These are phyloP conservation scores for Phanerotoma sp. DNA, from an alignment of 2,888 invertebrate species.

Conservation along the genomic window DNA sequence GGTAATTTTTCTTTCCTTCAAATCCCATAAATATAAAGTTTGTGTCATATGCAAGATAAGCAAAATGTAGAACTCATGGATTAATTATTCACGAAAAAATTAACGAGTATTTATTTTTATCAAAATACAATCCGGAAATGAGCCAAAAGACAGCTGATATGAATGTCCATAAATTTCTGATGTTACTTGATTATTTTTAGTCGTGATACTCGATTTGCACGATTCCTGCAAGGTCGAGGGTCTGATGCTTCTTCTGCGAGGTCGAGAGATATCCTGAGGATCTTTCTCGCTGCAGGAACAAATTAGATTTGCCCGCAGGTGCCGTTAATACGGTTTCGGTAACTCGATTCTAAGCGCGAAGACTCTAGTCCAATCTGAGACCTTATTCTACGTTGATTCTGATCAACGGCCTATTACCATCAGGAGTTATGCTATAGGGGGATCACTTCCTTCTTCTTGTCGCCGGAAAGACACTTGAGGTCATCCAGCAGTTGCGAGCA, in stretches of 20 bases:
- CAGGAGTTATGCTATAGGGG: slow-evolving; percentile 27
- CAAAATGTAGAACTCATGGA: no score
- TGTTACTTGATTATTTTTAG: slow-evolving; percentile 8
- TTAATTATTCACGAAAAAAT: no score
- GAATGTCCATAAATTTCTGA: slow-evolving; percentile 12
- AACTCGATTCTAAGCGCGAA: slow-evolving; percentile 34
- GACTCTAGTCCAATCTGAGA: slow-evolving; percentile 28
- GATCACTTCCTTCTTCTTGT: background rate
- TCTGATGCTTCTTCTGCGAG: slow-evolving; percentile 11
- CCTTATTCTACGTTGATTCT: slow-evolving; percentile 30
- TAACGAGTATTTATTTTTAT: background rate
- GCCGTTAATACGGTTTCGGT: slow-evolving; percentile 39
- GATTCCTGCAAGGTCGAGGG: slow-evolving; percentile 21
- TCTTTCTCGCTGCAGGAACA: slow-evolving; percentile 25
- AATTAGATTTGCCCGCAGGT: slow-evolving; percentile 37
- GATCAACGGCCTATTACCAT: slow-evolving; percentile 34
- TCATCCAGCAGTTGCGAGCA: slow-evolving; percentile 33
- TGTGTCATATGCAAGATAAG: no score
- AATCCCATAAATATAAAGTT: no score
- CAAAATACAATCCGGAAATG: background rate
- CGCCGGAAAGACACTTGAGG: slow-evolving; percentile 26
- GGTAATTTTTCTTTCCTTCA: no score
- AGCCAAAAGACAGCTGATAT: slow-evolving; percentile 2
- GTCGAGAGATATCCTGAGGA: slow-evolving; percentile 13
- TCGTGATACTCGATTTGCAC: slow-evolving; percentile 24